These are phyloP conservation scores for Chamaea fasciata DNA, from an alignment of 2,113 vertebrate species.

Conservation along the genomic window DNA sequence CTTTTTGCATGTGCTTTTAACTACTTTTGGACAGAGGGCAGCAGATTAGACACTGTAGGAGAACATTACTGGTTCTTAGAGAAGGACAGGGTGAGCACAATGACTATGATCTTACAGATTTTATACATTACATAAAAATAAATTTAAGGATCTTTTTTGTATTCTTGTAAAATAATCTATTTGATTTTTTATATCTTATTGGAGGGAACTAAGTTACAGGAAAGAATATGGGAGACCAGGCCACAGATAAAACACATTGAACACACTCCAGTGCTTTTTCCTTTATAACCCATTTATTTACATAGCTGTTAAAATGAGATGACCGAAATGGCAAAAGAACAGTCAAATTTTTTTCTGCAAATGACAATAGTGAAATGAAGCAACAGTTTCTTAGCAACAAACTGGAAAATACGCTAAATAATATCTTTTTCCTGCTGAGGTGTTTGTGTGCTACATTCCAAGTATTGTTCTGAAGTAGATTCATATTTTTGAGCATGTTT, in stretches of 20 bases:
- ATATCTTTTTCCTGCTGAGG: not conserved
- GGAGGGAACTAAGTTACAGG: not conserved
- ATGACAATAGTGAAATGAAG: constrained; percentile 35
- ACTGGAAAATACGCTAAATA: constrained; percentile 35
- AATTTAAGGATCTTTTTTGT: not conserved
- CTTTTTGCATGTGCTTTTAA: not conserved
- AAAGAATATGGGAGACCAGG: not conserved
- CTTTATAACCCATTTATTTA: constrained; percentile 7
- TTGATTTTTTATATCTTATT: not conserved
- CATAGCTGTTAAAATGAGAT: not conserved
- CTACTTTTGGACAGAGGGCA: not conserved
- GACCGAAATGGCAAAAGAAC: constrained; percentile 19
- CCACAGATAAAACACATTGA: not conserved
- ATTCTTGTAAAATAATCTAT: not conserved
- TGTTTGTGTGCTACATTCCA: not conserved
- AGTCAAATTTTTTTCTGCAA: constrained; percentile 45
- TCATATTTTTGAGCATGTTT: not conserved
- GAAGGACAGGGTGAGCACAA: not conserved
- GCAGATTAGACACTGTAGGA: not conserved
- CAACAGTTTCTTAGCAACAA: constrained; percentile 73
- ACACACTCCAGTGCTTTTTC: not conserved
- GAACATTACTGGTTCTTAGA: not conserved
- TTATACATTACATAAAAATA: not conserved
- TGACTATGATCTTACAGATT: not conserved
- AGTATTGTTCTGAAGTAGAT: not conserved